Evolutionary conservation across 2,113 vertebrate species (phyloP), one percentile per base, ranked within the genome.

Genomic region (Prionailurus bengalensis): DNA sequence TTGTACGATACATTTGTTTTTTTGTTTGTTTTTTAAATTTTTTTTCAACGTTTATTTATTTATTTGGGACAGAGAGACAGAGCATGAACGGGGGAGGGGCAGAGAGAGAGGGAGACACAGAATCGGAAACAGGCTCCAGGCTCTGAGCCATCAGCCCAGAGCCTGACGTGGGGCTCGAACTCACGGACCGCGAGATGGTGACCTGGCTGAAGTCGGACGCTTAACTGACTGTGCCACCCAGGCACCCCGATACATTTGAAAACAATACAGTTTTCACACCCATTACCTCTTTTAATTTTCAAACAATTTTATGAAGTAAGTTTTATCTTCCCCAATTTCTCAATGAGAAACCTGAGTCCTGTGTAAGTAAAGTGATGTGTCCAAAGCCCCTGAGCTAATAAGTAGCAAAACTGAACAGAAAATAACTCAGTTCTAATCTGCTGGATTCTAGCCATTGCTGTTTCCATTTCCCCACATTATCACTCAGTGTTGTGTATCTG

Each of bases 321-420:
- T 65, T 87, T 79, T 95, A 81, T 86, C 39, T 66, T 80, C 13
- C 21, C 48, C 39, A 85, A 19, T 91, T 63, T 88, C 51, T 89
- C 21, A 4, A 5, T 78, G 16, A 92, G 82, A 70, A 89, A 89
- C 89, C 63, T 78, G 39, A 82, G 79, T 68, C 79, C 55, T 6
- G 3, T 48, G 11, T 9, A 89, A 31, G 21, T 85, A 51, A 78
- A 15, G 31, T 36, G 66, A 78, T 21, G 0, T 74, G 3, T 61
- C 88, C 29, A 86, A 86, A 48, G 42, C 23, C 66, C 58, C 86
- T 45, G 78, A 74, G 65, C 42, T 88, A 66, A 42, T 66, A 61
- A 84, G 66, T 45, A 14, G 33, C 71, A 93, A 76, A 73, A 42
- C 45, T 66, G 58, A 96, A 51, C 42, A 89, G 61, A 90, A 91